These are phyloP conservation scores for Eustalomyia histrio DNA, from an alignment of 2,888 invertebrate species.

Conservation along the genomic window DNA sequence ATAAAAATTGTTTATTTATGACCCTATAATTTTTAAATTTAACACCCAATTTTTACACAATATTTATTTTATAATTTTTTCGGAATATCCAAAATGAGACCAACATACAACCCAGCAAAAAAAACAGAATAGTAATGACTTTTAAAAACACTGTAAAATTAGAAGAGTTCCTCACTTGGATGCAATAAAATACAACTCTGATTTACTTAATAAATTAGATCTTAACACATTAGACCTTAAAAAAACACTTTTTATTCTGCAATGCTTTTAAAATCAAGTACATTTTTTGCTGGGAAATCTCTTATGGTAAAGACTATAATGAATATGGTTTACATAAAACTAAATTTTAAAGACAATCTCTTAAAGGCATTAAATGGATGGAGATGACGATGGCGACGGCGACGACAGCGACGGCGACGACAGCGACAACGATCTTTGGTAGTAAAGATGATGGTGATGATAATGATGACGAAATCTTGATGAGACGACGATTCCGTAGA, in stretches of 20 bases:
- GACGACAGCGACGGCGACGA: constrained; percentile 1
- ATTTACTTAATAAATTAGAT: too few relatives aligned
- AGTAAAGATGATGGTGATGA: constrained; percentile 30
- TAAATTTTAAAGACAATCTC: constrained; percentile 27
- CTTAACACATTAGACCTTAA: too few relatives aligned
- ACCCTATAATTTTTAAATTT: constrained; percentile 43
- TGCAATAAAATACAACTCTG: too few relatives aligned
- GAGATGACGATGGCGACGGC: constrained; percentile 23
- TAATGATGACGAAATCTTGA: constrained; percentile 29
- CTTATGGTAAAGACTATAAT: constrained; percentile 26
- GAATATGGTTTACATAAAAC: constrained; percentile 52
- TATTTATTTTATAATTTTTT: neutral
- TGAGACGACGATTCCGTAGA: constrained; percentile 33
- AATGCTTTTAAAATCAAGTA: too few relatives aligned
- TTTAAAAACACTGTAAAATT: too few relatives aligned
- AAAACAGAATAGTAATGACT: too few relatives aligned
- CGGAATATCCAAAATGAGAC: constrained; percentile 15
- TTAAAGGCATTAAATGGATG: neutral
- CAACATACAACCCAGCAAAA: constrained; percentile 12
- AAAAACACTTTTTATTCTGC: too few relatives aligned
- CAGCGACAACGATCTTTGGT: constrained; percentile 8
- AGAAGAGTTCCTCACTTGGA: too few relatives aligned
- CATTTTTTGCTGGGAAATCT: neutral
- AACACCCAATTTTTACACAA: constrained; percentile 35
- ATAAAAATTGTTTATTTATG: constrained; percentile 54